Conservation (phyloP, 2,113 vertebrate species). For the Clarias gariepinus region DNA sequence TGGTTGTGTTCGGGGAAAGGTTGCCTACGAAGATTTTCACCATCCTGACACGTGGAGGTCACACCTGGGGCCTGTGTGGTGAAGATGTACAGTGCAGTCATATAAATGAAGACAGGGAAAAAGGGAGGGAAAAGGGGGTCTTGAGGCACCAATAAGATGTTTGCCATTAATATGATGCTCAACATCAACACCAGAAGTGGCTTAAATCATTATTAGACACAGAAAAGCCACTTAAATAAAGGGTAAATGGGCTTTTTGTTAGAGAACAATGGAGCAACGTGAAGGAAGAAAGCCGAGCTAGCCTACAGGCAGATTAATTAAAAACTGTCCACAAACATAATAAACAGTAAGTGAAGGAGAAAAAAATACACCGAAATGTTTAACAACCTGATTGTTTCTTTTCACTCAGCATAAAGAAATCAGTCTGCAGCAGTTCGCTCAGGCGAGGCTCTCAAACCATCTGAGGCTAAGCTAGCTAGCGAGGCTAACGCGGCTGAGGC, state of each 20-base stretch:
- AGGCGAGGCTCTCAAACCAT: too few relatives aligned
- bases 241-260: not conserved
- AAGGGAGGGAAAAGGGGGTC: not conserved
- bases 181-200: not conserved
- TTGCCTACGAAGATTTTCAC: slow-evolving; percentile 98
- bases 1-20: slow-evolving; percentile 86
- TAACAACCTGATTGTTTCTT: not conserved
- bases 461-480: not conserved
- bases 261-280: slow-evolving; percentile 13
- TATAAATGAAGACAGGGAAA: not conserved
- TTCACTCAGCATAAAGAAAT: too few relatives aligned
- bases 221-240: not conserved
- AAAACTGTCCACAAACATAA: not conserved
- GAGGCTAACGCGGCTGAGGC: not conserved
- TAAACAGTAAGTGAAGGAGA: not conserved
- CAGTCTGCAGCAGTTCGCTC: not conserved
- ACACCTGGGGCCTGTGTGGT: not conserved
- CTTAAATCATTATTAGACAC: not conserved
- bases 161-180: too few relatives aligned
- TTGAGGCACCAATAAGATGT: not conserved
- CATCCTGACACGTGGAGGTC: slow-evolving; percentile 69
- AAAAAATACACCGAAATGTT: too few relatives aligned
- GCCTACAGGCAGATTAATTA: not conserved
- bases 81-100: not conserved
- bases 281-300: not conserved